Evolutionary conservation across 2,113 vertebrate genomes (phyloP).

Genomic region (Psettodes erumei): DNA sequence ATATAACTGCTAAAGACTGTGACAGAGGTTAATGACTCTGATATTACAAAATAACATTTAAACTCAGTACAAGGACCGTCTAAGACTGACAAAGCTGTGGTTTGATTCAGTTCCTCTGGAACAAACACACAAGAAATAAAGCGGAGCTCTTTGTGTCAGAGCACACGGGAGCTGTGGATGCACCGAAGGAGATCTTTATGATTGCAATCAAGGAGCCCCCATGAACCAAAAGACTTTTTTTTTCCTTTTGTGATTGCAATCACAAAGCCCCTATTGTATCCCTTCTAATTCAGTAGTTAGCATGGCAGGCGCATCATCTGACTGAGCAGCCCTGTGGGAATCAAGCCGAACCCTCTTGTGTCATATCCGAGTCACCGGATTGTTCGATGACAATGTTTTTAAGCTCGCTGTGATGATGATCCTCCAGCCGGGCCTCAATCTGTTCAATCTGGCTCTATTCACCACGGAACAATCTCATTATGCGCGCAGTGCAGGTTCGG

Average conservation of each 20-base stretch:
- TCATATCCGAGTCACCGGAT: conserved; percentile 3
- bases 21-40: too few relatives aligned
- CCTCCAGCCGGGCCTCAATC: not conserved
- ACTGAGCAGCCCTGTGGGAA: conserved; percentile 33
- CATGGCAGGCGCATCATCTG: conserved; percentile 28
- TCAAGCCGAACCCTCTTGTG: not conserved
- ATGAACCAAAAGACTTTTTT: conserved; percentile 37
- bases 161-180: conserved; percentile 37
- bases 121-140: conserved; percentile 4
- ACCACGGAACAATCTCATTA: not conserved
- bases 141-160: not conserved
- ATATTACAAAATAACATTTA: too few relatives aligned
- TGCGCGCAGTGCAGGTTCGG: not conserved
- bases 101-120: not conserved
- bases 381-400: not conserved
- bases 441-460: not conserved
- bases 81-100: not conserved
- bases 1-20: too few relatives aligned
- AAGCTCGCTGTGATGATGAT: conserved; percentile 6
- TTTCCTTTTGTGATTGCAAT: conserved; percentile 76
- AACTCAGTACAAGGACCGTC: too few relatives aligned
- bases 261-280: conserved; percentile 60
- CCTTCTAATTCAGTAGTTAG: conserved; percentile 39
- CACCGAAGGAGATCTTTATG: conserved; percentile 42
- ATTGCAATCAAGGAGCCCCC: conserved; percentile 71